A percentile compares a stretch with the other conserved stretches of the same genome.
These are phyloP conservation scores for Aphaenogaster floridana DNA, from an alignment of 1,140 invertebrate genomes.

Conservation along the genomic window DNA sequence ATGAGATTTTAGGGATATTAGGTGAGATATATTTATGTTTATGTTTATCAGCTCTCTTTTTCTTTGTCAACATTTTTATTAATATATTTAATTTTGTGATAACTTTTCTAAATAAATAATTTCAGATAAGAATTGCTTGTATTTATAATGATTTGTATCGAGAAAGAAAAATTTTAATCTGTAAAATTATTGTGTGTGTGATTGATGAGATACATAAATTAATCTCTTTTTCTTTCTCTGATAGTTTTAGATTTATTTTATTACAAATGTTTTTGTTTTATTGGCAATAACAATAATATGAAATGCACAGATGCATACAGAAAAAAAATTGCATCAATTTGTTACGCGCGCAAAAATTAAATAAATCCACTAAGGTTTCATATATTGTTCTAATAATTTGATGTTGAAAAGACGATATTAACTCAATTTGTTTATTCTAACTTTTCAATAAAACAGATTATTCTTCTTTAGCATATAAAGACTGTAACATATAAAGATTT, in stretches of 20 bases:
- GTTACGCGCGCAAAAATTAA: not conserved
- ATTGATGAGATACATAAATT: not conserved
- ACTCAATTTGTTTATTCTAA: not conserved
- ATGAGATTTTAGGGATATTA: not conserved
- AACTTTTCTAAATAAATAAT: not conserved
- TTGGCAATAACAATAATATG: not conserved
- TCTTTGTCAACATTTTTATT: not conserved
- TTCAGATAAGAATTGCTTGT: not conserved
- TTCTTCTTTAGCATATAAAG: not conserved
- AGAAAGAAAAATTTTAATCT: not conserved
- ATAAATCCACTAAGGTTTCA: not conserved
- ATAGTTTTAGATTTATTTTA: conserved; percentile 2
- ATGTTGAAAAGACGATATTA: not conserved
- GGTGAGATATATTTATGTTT: not conserved
- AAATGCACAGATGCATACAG: not conserved
- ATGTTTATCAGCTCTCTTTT: not conserved
- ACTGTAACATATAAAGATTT: not conserved
- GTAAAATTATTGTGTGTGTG: not conserved
- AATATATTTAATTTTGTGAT: not conserved
- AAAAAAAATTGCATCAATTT: not conserved
- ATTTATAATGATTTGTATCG: not conserved
- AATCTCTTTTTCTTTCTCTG: not conserved
- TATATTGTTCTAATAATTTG: not conserved
- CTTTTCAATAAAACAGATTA: not conserved
- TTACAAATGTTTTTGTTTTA: not conserved